Percentiles rank a stretch among this genome's conserved stretches.
Evolutionary conservation across 2,113 vertebrate species (phyloP).

Genomic region (Centrocercus urophasianus): DNA sequence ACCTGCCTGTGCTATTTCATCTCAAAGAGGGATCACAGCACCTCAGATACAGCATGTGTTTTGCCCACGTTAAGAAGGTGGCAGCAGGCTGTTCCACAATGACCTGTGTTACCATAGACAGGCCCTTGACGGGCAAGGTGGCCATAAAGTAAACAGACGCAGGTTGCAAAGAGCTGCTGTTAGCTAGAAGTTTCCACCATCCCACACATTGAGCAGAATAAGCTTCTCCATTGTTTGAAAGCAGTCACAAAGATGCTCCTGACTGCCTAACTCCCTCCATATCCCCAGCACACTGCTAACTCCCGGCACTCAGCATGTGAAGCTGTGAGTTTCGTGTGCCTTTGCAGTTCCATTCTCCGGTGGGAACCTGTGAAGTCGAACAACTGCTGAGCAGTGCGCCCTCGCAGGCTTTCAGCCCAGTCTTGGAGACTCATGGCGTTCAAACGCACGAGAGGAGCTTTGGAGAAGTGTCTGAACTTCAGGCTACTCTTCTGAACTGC

Average conservation of each 20-base stretch:
- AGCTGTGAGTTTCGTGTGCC: background rate
- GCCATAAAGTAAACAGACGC: background rate
- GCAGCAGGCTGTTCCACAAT: background rate
- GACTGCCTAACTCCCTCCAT: background rate
- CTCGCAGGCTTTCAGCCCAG: background rate
- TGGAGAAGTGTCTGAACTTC: slow-evolving; percentile 13
- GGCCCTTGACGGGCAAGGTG: background rate
- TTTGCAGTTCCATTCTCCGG: background rate
- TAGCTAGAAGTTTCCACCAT: background rate
- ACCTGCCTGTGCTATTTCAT: background rate
- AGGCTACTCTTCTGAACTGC: background rate
- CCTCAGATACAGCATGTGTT: background rate
- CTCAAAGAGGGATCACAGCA: background rate
- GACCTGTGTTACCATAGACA: background rate
- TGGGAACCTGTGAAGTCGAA: background rate
- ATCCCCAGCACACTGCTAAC: background rate
- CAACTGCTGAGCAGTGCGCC: background rate
- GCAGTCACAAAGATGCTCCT: background rate
- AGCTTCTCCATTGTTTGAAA: background rate
- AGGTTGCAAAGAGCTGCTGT: background rate
- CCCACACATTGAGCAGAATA: background rate
- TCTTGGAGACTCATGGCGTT: background rate
- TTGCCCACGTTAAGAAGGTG: background rate
- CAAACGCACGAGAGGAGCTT: background rate
- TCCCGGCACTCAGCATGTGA: background rate